Conservation (phyloP, 2,797 vertebrate species). For the Cuniculus paca region DNA sequence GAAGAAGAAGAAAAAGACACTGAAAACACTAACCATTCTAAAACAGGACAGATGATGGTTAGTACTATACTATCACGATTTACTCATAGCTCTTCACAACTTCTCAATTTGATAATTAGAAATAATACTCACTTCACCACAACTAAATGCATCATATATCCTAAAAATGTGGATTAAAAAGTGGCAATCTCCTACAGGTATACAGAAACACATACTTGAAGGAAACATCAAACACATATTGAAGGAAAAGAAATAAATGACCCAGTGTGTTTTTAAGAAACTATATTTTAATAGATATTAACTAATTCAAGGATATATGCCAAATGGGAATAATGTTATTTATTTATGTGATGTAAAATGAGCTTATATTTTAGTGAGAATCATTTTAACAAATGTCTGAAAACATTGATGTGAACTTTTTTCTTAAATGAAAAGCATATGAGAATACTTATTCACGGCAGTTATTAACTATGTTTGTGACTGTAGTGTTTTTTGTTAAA, state of each 20-base stretch:
- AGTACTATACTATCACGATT: neutral
- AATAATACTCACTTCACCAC: neutral
- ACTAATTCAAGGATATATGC: neutral
- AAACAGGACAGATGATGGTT: neutral
- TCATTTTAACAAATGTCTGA: neutral
- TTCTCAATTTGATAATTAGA: neutral
- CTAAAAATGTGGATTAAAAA: constrained; percentile 4
- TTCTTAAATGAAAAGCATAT: neutral
- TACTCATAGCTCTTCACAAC: neutral
- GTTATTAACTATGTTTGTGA: neutral
- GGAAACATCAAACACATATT: neutral
- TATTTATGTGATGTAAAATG: constrained; percentile 4
- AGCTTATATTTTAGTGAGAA: constrained; percentile 7
- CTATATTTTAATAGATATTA: neutral
- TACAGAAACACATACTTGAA: neutral
- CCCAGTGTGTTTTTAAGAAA: neutral
- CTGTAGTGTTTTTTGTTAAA: constrained; percentile 46
- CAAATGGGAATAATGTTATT: neutral
- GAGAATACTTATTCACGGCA: neutral
- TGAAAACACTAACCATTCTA: neutral
- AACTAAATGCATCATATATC: neutral
- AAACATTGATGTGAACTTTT: neutral
- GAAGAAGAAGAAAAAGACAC: neutral
- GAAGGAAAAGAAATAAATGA: neutral
- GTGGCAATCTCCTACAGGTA: neutral